Evolutionary conservation across 2,113 vertebrate species (phyloP), one percentile per base, ranked within the genome.

Genomic region (Acanthochromis polyacanthus): DNA sequence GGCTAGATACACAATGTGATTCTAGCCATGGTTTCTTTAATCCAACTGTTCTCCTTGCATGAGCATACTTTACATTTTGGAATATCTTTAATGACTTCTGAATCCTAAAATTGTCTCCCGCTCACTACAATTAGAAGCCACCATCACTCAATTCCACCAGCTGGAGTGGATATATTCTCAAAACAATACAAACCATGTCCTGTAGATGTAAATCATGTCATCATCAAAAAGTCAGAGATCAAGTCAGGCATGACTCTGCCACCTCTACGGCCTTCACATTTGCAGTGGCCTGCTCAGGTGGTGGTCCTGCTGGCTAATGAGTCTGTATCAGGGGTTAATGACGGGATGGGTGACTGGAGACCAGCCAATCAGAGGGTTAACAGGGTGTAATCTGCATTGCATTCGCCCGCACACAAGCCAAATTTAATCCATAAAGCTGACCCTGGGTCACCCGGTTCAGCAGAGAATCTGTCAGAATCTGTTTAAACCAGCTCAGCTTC

Each of bases 301-400:
- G 56, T 23, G 62, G 30, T 56, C 50, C 48, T n/a, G 23, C 70
- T 67, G 46, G 38, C 45, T 65, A 76, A 81, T 69, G 67, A 74
- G 30, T 40, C 51, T 22, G 1, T 30, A 72, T 58, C 53, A 46
- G 70, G 46, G 23, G 48, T 66, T 62, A 71, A 84, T 51, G 71
- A 71, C 58, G 22, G 66, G 58, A 1, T 53, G 20, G 50, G 40
- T 79, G 77, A 78, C 38, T 71, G 61, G 48, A 57, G 53, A 63
- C 14, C 52, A 56, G 61, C 66, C 74, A 80, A 20, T 60, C 64
- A 74, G 25, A 74, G 72, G 59, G 59, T 70, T 74, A 87, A 84
- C 55, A 60, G 15, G 16, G 14, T 45, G 78, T 80, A 74, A 84
- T 76, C 68, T 80, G 36, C 56, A 64, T 57, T 45, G 45, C 69